Base-by-base conservation (phyloP, 2,797 vertebrate genomes). In the Anguilla marmorata region DNA sequence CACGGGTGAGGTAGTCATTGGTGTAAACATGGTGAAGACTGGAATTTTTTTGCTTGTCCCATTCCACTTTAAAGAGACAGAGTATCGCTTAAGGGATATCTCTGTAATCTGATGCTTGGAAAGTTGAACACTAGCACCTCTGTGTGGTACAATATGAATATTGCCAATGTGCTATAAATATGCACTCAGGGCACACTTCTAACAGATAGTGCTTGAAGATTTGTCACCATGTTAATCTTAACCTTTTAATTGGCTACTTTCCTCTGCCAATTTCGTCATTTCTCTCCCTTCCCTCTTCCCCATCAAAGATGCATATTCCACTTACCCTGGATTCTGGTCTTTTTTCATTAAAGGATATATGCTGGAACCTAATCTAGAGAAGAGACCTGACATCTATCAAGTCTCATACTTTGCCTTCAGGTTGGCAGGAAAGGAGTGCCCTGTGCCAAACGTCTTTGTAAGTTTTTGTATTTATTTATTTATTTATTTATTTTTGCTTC, bases 361-460 rank as follows among this genome's bases (percentile, higher is more conserved):
- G 98, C 98, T 99, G 85, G 99, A 99, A 92, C 98, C 98, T 48
- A 98, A 99, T 93, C 97, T 96, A 92, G 98, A 99, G 52, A 95
- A 90, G 92, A 98, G 99, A 94, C 99, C 99, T 45, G 98, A 99
- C 95, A 98, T 99, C 92, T 99, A 98, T 95, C 99, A 99, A 91
- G 98, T 99, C 85, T 98, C 98, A 91, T 95, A 97, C 94, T 97
- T 99, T 95, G 97, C 98, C 94, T 99, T 99, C 95, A 97, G 96
- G 94, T 93, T 98, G 93, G 96, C 97, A 92, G 97, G 97, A 95
- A 99, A 96, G 94, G 98, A 98, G 66, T 98, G 98, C 90, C 97
- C 97, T 0, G 95, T 99, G 93, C 97, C 97, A 94, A 99, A 99
- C 92, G 97, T 99, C 88, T 97, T 96, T 93, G 99, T 99, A 94